Conservation (phyloP, 1,140 invertebrate species). For the Oedothorax gibbosus region DNA sequence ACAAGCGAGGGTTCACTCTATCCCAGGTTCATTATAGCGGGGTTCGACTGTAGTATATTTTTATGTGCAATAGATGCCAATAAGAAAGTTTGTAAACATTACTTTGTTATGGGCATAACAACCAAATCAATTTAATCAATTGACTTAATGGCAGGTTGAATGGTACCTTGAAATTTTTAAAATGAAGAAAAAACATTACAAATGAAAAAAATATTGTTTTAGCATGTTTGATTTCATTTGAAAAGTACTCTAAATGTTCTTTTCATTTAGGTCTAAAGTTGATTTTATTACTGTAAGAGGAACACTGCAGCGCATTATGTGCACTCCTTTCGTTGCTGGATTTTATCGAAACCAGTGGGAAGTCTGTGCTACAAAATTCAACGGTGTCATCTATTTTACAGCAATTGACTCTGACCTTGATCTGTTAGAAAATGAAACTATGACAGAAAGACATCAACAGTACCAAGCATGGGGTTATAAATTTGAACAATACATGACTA, state of each 20-base stretch:
- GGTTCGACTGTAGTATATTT: too few relatives aligned
- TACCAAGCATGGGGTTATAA: conserved; percentile 82
- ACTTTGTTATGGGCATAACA: too few relatives aligned
- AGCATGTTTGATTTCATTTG: not conserved
- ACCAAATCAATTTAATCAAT: too few relatives aligned
- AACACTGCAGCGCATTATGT: conserved; percentile 76
- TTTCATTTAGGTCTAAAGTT: conserved; percentile 66
- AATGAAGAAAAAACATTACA: too few relatives aligned
- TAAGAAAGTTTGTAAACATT: too few relatives aligned
- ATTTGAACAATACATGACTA: conserved; percentile 83
- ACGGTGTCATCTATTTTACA: conserved; percentile 78
- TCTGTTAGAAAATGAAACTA: conserved; percentile 66
- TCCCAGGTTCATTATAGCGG: too few relatives aligned
- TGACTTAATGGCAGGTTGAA: too few relatives aligned
- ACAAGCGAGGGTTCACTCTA: too few relatives aligned
- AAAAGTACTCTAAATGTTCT: not conserved
- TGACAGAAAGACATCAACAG: conserved; percentile 70
- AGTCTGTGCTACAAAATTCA: conserved; percentile 75
- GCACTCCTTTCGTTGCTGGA: conserved; percentile 76
- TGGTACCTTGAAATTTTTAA: too few relatives aligned
- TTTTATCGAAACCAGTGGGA: conserved; percentile 73
- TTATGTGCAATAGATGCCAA: too few relatives aligned
- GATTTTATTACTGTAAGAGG: conserved; percentile 80
- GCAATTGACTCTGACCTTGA: conserved; percentile 75
- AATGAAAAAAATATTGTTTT: not conserved